A percentile compares a stretch with the other conserved stretches of the same genome.
These are phyloP conservation scores for Lithophane semibrunnea DNA, from an alignment of 2,888 invertebrate genomes.

Conservation along the genomic window DNA sequence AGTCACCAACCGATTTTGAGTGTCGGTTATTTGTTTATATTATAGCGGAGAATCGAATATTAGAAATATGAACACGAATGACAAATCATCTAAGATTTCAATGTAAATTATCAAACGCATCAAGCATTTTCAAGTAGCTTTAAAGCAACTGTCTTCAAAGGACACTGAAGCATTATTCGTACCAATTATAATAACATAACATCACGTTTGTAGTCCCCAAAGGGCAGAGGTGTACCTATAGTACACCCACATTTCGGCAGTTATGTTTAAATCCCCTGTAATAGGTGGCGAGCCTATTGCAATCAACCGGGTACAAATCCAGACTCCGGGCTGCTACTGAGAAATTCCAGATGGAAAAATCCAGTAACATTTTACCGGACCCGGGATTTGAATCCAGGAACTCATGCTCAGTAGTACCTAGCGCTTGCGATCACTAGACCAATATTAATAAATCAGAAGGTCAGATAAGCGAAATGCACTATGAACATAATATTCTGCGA, in stretches of 20 bases:
- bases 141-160: not conserved
- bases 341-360: too few relatives aligned
- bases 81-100: not conserved
- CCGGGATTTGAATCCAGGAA: too few relatives aligned
- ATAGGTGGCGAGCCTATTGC: too few relatives aligned
- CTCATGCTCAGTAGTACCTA: too few relatives aligned
- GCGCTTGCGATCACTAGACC: too few relatives aligned
- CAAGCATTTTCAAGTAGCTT: not conserved
- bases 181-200: not conserved
- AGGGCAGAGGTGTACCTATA: too few relatives aligned
- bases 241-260: too few relatives aligned
- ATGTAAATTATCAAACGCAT: not conserved
- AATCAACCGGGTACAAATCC: too few relatives aligned
- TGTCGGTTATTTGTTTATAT: not conserved
- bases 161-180: not conserved
- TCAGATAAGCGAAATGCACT: constrained; percentile 37
- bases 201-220: too few relatives aligned
- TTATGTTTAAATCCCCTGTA: too few relatives aligned
- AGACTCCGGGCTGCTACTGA: too few relatives aligned
- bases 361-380: too few relatives aligned
- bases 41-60: not conserved
- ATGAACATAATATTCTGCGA: constrained; percentile 15
- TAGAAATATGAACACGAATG: not conserved
- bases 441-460: constrained; percentile 16
- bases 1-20: not conserved